Evolutionary conservation across 2,888 invertebrate species (phyloP), one percentile per base, ranked within the genome.

Genomic region (Dione juno): DNA sequence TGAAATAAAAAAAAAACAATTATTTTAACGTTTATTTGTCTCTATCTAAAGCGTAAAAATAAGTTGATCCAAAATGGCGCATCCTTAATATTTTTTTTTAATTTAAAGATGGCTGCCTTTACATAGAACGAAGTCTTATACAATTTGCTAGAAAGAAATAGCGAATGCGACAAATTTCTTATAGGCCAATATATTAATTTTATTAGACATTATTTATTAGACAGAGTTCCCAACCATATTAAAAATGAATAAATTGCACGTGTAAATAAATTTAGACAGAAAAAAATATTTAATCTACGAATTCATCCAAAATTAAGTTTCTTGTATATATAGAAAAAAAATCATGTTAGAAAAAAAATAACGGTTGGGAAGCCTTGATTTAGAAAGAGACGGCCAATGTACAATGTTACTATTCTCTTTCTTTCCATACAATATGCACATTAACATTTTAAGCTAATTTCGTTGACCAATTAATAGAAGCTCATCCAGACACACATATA

Each of bases 1-100:
- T 43, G n/a, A 61, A 61, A 45, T 61, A 61, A 45, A 35, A 61
- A 3, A 28, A 28, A 2, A 28, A 28, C 54, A 54, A 53, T 14
- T 28, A 53, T 53, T 28, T 21, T 41, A 41, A 13, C 8, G 8
- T 21, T 54, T 9, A 19, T 19, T 21, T 21, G 41, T 59, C 14
- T 59, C 14, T 41, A 41, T 7, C 19, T 59, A 13, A 13, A 19
- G 8, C 21, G n/a, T 3, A 11, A 28, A 28, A 28, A 28, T 45
- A 28, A 61, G 2, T 45, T 45, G 16, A 11, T 5, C 43, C 61
- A 61, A 61, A 35, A 61, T 43, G 43, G 45, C 61, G 35, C 7
- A 2, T 11, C n/a, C n/a, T 54, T 37, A 54, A n/a, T 2, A n/a
- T 35, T 28, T 28, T 28, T 28, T 28, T 28, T 28, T 28, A 28